Conservation (phyloP, 2,888 invertebrate species). For the Metalampra italica region DNA sequence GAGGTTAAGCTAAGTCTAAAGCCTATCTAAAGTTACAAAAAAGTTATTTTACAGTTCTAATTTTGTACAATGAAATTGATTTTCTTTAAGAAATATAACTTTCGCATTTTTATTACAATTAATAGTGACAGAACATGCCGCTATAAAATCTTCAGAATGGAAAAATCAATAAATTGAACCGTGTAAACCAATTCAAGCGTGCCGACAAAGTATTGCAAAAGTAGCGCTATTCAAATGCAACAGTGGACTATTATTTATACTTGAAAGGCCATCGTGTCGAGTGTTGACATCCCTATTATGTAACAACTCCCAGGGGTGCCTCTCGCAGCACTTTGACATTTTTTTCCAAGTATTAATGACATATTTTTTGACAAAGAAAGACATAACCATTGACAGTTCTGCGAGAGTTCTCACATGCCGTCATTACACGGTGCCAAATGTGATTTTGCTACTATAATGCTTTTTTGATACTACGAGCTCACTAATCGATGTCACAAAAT, state of each 20-base stretch:
- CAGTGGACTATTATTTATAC: constrained; percentile 67
- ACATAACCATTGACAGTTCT: constrained; percentile 65
- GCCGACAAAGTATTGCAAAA: constrained; percentile 63
- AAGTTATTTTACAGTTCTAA: too few species aligned
- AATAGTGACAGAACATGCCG: not conserved
- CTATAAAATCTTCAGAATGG: constrained; percentile 14
- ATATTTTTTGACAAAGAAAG: constrained; percentile 66
- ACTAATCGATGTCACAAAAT: constrained; percentile 4
- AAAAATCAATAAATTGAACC: constrained; percentile 63
- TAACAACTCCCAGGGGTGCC: constrained; percentile 68
- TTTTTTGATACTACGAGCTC: constrained; percentile 8
- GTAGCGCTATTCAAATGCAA: constrained; percentile 45
- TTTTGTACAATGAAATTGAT: too few species aligned
- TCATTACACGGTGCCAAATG: constrained; percentile 70
- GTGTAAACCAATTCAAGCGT: constrained; percentile 43
- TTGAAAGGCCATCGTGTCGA: constrained; percentile 56
- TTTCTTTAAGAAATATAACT: too few species aligned
- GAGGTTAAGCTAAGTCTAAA: too few species aligned
- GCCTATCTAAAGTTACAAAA: too few species aligned
- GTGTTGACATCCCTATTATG: constrained; percentile 76
- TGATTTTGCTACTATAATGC: constrained; percentile 35
- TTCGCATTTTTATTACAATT: too few species aligned
- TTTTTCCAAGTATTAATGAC: constrained; percentile 67
- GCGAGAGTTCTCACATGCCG: constrained; percentile 59
- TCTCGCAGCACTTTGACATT: constrained; percentile 49